Percentiles rank a stretch among this genome's conserved stretches.
phyloP scores from a whole-genome alignment of 2,113 vertebrate genomes.

The Opisthocomus hoazin region DNA sequence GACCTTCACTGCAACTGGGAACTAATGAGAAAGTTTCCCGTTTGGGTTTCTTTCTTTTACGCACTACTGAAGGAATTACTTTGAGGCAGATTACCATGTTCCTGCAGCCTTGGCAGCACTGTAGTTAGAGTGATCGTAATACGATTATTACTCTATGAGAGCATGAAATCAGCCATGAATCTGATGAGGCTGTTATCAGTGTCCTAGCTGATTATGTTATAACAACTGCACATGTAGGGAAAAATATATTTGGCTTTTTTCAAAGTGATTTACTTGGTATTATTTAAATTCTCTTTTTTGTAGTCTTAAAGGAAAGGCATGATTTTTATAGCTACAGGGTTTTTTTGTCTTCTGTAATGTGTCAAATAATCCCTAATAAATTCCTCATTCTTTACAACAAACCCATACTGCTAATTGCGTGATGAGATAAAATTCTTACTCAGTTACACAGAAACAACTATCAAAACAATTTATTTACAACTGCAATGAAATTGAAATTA shows the following conservation, averaged over 20 bases:
- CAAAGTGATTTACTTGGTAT: not conserved
- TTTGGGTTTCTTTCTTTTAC: not conserved
- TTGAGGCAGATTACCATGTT: not conserved
- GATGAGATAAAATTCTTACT: not conserved
- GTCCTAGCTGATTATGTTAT: not conserved
- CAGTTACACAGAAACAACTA: not conserved
- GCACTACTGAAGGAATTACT: not conserved
- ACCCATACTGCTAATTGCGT: not conserved
- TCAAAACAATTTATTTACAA: slow-evolving; percentile 5
- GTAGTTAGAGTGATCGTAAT: not conserved
- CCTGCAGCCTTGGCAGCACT: not conserved
- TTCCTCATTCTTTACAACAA: not conserved
- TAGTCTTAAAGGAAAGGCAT: not conserved
- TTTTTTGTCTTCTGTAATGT: not conserved
- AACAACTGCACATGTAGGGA: not conserved
- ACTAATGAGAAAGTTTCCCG: not conserved
- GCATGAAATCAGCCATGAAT: slow-evolving; percentile 10
- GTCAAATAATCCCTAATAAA: not conserved
- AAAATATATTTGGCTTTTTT: not conserved
- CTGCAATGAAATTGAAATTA: not conserved
- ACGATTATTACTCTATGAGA: not conserved
- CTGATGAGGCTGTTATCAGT: not conserved
- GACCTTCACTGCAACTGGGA: not conserved
- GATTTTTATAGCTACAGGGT: not conserved
- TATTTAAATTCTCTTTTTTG: not conserved